Evolutionary conservation across 2,888 invertebrate genomes (phyloP).

Genomic region (Panorpa germanica): DNA sequence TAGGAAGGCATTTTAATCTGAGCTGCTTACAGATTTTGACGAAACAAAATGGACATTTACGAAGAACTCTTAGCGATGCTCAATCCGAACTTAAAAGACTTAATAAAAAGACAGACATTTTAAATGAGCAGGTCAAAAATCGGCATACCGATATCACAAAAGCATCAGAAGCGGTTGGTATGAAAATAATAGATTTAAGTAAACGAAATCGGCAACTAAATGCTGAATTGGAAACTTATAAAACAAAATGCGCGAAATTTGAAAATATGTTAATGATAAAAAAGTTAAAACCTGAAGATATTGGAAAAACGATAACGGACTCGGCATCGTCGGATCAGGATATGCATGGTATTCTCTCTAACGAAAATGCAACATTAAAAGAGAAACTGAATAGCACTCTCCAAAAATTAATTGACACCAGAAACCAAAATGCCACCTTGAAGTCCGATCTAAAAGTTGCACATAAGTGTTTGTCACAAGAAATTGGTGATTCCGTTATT

Average conservation of each 20-base stretch:
- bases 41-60: too few relatives aligned
- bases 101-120: too few relatives aligned
- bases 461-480: slow-evolving; percentile 54
- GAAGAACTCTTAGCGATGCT: too few relatives aligned
- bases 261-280: too few relatives aligned
- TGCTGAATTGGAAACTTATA: slow-evolving; percentile 18
- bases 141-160: too few relatives aligned
- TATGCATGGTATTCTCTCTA: slow-evolving; percentile 14
- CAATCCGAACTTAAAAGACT: too few relatives aligned
- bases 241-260: slow-evolving; percentile 16
- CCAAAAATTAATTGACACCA: slow-evolving; percentile 46
- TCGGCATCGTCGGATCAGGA: slow-evolving; percentile 1
- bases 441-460: slow-evolving; percentile 53
- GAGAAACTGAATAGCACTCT: slow-evolving; percentile 37
- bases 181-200: slow-evolving; percentile 20
- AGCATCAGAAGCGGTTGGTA: slow-evolving; percentile 18
- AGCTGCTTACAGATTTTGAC: too few relatives aligned
- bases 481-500: slow-evolving; percentile 51
- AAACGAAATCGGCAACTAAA: slow-evolving; percentile 21
- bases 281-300: not conserved
- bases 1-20: too few relatives aligned
- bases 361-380: slow-evolving; percentile 24
- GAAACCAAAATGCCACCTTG: slow-evolving; percentile 45
- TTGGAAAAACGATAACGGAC: not conserved
- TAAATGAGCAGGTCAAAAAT: too few relatives aligned